Evolutionary conservation across 2,113 vertebrate genomes (phyloP).

Genomic region (Tamias sibiricus): DNA sequence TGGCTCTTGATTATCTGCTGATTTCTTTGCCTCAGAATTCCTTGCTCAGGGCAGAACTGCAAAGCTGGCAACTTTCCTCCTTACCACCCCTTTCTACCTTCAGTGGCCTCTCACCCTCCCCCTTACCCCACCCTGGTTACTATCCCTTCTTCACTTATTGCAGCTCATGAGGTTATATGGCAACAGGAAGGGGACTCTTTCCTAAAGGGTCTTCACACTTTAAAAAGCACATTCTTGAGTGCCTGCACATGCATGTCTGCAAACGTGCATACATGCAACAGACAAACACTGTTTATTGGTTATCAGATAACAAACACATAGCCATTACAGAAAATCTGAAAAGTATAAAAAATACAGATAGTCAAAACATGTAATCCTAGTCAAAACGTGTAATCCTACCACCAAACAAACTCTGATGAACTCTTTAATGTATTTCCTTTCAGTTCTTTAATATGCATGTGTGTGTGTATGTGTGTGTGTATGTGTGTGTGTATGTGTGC

Average conservation of each 20-base stretch:
- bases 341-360: background rate
- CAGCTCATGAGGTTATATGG: background rate
- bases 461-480: no score
- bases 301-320: background rate
- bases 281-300: background rate
- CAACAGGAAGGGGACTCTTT: background rate
- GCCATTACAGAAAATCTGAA: background rate
- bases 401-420: background rate
- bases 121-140: fast-evolving
- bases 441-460: background rate
- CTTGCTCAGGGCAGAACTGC: background rate
- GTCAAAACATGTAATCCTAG: background rate
- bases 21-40: slow-evolving; percentile 6
- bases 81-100: background rate
- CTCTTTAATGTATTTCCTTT: background rate
- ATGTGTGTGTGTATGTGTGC: no score
- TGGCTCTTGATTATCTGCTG: background rate
- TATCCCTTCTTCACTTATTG: background rate
- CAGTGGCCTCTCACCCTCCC: background rate
- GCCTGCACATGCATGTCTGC: fast-evolving
- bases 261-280: fast-evolving
- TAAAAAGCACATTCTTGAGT: background rate
- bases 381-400: background rate
- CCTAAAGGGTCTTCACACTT: background rate
- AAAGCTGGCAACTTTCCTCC: background rate